phyloP scores from a whole-genome alignment of 92 coral and sea anemone genomes.

The Anthopleura xanthogrammica region DNA sequence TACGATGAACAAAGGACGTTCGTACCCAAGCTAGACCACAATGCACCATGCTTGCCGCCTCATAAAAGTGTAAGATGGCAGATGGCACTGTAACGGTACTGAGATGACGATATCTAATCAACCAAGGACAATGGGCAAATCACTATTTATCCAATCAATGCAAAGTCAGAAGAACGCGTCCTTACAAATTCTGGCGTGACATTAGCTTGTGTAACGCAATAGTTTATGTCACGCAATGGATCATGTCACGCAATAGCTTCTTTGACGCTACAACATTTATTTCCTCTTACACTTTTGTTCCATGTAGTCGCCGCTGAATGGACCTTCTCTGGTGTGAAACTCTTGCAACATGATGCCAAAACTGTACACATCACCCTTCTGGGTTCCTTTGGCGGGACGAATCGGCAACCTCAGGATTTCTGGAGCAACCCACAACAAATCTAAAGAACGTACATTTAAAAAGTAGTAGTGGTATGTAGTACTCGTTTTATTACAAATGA shows the following conservation, averaged over 20 bases:
- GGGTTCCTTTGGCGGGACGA: constrained; percentile 76
- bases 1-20: too few species aligned
- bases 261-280: background rate
- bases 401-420: constrained; percentile 68
- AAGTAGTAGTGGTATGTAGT: background rate
- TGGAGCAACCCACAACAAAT: constrained; percentile 88
- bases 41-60: too few species aligned
- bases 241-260: background rate
- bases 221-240: background rate
- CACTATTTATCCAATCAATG: too few species aligned
- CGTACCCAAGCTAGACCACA: too few species aligned
- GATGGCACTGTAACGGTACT: background rate
- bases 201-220: background rate
- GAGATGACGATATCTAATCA: background rate
- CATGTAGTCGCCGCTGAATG: constrained; percentile 77
- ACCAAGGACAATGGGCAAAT: too few species aligned
- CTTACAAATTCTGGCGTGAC: background rate
- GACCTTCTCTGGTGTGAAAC: constrained; percentile 89
- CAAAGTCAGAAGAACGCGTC: too few species aligned
- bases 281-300: constrained; percentile 63
- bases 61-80: too few species aligned
- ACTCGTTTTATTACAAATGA: background rate
- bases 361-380: constrained; percentile 88
- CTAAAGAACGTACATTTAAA: constrained; percentile 27
- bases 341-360: constrained; percentile 88